Evolutionary conservation across 2,113 vertebrate genomes (phyloP).

Genomic region (Panthera tigris): DNA sequence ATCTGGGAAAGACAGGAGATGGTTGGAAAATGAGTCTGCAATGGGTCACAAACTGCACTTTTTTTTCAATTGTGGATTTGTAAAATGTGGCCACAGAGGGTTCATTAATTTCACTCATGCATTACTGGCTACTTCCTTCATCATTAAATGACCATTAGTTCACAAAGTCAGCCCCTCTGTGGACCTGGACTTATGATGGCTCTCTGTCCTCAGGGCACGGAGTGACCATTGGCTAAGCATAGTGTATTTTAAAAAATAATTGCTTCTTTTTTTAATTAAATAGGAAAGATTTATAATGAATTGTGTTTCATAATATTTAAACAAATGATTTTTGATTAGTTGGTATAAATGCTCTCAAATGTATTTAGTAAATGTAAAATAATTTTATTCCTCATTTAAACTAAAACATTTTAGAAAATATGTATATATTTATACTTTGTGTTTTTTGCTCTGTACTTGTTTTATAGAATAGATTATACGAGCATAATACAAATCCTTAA

Average conservation of each 20-base stretch:
- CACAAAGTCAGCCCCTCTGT: neutral
- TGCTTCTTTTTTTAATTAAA: neutral
- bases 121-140: neutral
- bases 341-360: neutral
- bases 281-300: neutral
- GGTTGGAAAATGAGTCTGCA: neutral
- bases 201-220: neutral
- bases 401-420: constrained; percentile 28
- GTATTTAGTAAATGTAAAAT: neutral
- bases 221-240: neutral
- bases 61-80: neutral
- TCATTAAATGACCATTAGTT: neutral
- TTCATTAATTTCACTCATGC: no score
- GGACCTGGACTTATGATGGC: neutral
- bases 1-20: neutral
- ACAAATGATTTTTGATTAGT: neutral
- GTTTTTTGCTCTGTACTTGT: neutral
- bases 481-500: neutral
- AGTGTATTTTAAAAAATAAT: neutral
- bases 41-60: neutral
- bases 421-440: neutral
- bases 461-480: neutral
- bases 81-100: neutral
- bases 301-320: neutral
- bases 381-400: neutral